phyloP scores from a whole-genome alignment of 2,113 vertebrate species.

The Bubo bubo region DNA sequence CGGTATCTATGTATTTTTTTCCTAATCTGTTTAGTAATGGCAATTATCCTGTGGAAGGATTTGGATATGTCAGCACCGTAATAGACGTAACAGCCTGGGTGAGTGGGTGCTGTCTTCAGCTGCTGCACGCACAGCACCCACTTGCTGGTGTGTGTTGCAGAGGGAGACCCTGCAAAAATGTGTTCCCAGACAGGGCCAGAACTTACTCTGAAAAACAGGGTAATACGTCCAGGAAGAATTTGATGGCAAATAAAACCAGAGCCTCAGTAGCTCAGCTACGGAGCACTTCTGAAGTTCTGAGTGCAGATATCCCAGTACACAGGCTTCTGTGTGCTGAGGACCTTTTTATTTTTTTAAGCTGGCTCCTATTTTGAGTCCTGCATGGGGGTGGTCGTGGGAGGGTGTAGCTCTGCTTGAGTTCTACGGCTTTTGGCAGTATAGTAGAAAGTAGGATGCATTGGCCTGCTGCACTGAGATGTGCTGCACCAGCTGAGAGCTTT shows the following conservation, averaged over 20 bases:
- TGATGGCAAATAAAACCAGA: background rate
- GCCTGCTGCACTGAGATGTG: background rate
- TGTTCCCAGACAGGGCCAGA: background rate
- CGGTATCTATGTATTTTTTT: rapidly evolving
- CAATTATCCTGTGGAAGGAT: background rate
- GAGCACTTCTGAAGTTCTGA: background rate
- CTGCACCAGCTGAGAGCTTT: background rate
- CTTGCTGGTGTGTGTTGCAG: background rate
- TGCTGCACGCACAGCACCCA: background rate
- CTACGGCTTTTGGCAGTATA: rapidly evolving
- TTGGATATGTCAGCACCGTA: background rate
- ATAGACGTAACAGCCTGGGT: background rate
- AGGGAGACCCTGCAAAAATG: background rate
- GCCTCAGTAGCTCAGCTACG: background rate
- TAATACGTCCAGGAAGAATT: background rate
- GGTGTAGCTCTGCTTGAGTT: background rate
- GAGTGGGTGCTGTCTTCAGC: conserved; percentile 5
- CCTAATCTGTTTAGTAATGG: background rate
- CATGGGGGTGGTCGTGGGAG: background rate
- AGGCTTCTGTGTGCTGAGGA: background rate
- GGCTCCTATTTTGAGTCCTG: background rate
- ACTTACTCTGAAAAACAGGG: background rate
- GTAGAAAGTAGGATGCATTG: background rate
- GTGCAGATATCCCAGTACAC: rapidly evolving
- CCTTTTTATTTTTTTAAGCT: background rate